Evolutionary conservation across 2,888 invertebrate genomes (phyloP).

Genomic region (Euzophera pinguis): DNA sequence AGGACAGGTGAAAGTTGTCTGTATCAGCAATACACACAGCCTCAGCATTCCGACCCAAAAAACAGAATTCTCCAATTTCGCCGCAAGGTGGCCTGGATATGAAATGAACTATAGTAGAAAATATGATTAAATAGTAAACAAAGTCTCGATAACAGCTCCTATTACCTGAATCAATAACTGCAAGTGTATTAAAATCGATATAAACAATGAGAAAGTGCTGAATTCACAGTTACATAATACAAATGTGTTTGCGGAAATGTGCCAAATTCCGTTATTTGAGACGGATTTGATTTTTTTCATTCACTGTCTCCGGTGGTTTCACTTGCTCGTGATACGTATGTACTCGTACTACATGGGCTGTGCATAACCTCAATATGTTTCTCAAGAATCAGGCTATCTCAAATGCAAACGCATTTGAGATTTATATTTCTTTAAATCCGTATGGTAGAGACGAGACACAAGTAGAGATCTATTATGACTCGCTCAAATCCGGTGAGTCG

Average conservation of each 20-base stretch:
- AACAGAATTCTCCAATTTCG: slow-evolving; percentile 23
- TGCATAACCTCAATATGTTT: no score
- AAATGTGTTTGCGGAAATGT: slow-evolving; percentile 16
- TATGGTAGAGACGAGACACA: no score
- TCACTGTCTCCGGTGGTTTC: background rate
- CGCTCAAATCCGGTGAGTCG: no score
- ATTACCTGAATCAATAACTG: slow-evolving; percentile 29
- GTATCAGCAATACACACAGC: background rate
- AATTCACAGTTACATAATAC: slow-evolving; percentile 20
- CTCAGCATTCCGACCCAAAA: slow-evolving; percentile 14
- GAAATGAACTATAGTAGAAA: slow-evolving; percentile 7
- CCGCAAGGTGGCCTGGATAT: slow-evolving; percentile 22
- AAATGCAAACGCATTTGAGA: no score
- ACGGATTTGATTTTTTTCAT: background rate
- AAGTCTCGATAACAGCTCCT: slow-evolving; percentile 25
- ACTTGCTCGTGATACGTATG: no score
- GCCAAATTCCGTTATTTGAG: slow-evolving; percentile 13
- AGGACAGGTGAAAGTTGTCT: background rate
- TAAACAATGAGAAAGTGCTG: slow-evolving; percentile 19
- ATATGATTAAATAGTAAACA: slow-evolving; percentile 29
- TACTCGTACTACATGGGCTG: no score
- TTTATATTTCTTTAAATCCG: no score
- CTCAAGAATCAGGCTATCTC: no score
- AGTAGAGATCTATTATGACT: no score
- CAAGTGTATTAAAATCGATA: slow-evolving; percentile 16